Evolutionary conservation across 2,888 invertebrate species (phyloP), one percentile per base, ranked within the genome.

Genomic region (Sinohyriopsis cumingii): DNA sequence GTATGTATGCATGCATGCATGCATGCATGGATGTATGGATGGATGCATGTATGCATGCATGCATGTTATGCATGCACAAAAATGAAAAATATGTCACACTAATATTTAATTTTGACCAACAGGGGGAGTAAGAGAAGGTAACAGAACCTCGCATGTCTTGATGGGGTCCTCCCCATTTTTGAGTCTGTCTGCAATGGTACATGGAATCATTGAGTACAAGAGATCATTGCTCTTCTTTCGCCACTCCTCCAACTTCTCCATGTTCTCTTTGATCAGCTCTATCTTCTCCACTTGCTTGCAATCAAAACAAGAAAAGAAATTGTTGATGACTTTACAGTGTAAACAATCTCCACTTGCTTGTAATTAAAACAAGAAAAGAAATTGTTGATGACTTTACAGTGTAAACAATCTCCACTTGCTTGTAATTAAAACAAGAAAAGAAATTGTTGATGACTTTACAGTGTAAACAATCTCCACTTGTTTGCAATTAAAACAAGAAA

Each of bases 151-250:
- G 88, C 96, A 96, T 20, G 96, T 95, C 63, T 93, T 93, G 84
- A 95, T 91, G 0, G 95, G 93, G 84, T 94, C 94, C 72, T 93
- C 93, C 0, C 96, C 96, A 25, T 93, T 91, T 71, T 95, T 92
- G 82, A 97, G 92, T 75, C 94, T 93, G 85, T 95, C 95, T 0
- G 96, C 96, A 22, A 96, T 94, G 3, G 94, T 93, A 84, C 94
- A 93, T 0, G 97, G 97, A 85, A 97, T 95, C 96, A 97, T 97
- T 0, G 96, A 96, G 87, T 96, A 96, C 0, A 97, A 91, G 6
- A 97, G 91, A 79, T 95, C 95, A 86, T 97, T 96, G 0, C 96
- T 95, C 79, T 94, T 93, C 71, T 94, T 93, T 89, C 96, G 95
- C 95, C 96, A 96, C 55, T 94, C 93, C 86, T 96, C 96, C 22